Percentiles rank a stretch among this genome's conserved stretches.
Evolutionary conservation across 1,140 invertebrate species (phyloP).

Genomic region (Antheraea mylitta): DNA sequence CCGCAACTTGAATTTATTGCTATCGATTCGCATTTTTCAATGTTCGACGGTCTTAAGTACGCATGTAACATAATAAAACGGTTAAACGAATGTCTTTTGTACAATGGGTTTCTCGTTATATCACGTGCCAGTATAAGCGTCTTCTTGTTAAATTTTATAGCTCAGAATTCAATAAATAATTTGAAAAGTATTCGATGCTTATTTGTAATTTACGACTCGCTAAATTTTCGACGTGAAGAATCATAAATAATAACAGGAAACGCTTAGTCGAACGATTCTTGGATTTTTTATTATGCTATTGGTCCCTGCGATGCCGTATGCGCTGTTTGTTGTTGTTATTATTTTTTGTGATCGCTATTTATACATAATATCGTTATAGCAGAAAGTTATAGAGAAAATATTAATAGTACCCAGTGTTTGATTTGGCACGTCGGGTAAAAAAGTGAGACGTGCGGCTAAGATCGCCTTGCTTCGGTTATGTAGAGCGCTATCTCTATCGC

Average conservation of each 20-base stretch:
- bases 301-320: no score
- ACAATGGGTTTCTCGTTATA: constrained; percentile 5
- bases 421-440: no score
- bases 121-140: neutral
- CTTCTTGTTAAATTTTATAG: constrained; percentile 14
- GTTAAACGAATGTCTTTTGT: constrained; percentile 1
- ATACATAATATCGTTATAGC: no score
- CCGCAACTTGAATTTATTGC: constrained; percentile 45
- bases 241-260: neutral
- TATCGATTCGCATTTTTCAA: constrained; percentile 43
- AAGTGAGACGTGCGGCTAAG: no score
- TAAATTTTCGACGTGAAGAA: neutral
- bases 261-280: neutral
- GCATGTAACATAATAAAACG: constrained; percentile 8
- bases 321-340: no score
- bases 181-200: constrained; percentile 12
- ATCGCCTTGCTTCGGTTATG: no score
- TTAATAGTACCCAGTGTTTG: no score
- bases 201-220: constrained; percentile 1
- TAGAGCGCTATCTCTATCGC: no score
- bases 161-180: constrained; percentile 8
- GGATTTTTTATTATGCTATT: neutral
- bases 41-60: constrained; percentile 32
- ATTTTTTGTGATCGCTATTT: no score
- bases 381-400: no score